Evolutionary conservation across 2,797 vertebrate genomes (phyloP).

Genomic region (Microchirus variegatus): DNA sequence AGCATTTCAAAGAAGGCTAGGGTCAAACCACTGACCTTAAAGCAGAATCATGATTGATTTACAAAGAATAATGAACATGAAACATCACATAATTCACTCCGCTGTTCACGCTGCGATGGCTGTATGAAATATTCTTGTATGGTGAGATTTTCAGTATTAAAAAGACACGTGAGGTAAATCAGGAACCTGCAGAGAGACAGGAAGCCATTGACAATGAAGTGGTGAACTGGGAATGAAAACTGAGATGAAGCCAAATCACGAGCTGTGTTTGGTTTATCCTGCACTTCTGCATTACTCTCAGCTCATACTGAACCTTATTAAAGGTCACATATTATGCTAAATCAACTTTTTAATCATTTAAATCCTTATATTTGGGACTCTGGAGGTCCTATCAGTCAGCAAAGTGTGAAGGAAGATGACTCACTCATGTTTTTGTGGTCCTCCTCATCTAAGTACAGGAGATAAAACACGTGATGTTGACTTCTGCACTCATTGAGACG

Average conservation of each 20-base stretch:
- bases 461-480: too few relatives aligned
- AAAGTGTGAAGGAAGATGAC: too few relatives aligned
- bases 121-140: neutral
- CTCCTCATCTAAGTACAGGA: too few relatives aligned
- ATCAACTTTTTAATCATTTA: too few relatives aligned
- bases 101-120: neutral
- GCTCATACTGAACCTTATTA: neutral
- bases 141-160: neutral
- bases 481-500: too few relatives aligned
- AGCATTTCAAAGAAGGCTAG: neutral
- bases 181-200: conserved; percentile 28
- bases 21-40: neutral
- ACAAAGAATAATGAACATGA: neutral
- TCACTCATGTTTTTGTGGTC: too few relatives aligned
- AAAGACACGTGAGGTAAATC: conserved; percentile 9
- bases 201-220: conserved; percentile 17
- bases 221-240: conserved; percentile 13
- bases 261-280: conserved; percentile 8
- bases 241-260: neutral
- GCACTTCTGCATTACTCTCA: conserved; percentile 22
- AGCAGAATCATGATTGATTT: neutral
- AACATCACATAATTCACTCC: neutral
- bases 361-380: too few relatives aligned
- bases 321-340: too few relatives aligned
- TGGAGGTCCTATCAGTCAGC: too few relatives aligned